Evolutionary conservation across 2,888 invertebrate genomes (phyloP).

Genomic region (Plebejus melissa): DNA sequence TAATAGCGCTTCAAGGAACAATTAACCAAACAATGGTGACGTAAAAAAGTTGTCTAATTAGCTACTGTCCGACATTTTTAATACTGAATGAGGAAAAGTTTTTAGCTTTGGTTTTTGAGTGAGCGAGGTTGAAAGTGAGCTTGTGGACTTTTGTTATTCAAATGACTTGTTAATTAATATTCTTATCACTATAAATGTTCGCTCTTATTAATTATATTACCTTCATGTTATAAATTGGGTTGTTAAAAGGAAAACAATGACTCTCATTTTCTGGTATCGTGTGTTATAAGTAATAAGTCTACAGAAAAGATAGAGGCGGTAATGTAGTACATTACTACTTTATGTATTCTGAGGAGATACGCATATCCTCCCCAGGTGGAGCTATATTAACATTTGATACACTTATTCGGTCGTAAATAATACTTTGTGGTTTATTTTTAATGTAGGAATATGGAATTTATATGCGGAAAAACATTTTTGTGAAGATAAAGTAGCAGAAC

Average conservation of each 20-base stretch:
- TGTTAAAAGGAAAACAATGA: background rate
- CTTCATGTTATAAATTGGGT: background rate
- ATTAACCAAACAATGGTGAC: constrained; percentile 51
- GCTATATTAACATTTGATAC: constrained; percentile 14
- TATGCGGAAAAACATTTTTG: background rate
- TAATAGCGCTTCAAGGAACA: constrained; percentile 59
- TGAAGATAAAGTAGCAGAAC: background rate
- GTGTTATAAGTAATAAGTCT: background rate
- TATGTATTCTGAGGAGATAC: constrained; percentile 13
- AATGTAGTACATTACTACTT: constrained; percentile 8
- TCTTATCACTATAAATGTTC: background rate
- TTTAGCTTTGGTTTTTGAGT: constrained; percentile 16
- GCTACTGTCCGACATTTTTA: constrained; percentile 31
- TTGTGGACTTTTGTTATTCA: constrained; percentile 20
- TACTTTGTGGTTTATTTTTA: background rate
- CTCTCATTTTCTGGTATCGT: background rate
- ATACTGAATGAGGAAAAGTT: constrained; percentile 17
- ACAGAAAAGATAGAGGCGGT: background rate
- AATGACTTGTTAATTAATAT: constrained; percentile 4
- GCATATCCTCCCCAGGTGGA: background rate
- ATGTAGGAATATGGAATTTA: background rate
- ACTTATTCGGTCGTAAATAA: background rate
- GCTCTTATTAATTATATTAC: background rate
- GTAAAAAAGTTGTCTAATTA: constrained; percentile 46
- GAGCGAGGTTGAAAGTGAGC: constrained; percentile 7